Evolutionary conservation across 2,888 invertebrate species (phyloP).

Genomic region (Megaustenia siamemsis): DNA sequence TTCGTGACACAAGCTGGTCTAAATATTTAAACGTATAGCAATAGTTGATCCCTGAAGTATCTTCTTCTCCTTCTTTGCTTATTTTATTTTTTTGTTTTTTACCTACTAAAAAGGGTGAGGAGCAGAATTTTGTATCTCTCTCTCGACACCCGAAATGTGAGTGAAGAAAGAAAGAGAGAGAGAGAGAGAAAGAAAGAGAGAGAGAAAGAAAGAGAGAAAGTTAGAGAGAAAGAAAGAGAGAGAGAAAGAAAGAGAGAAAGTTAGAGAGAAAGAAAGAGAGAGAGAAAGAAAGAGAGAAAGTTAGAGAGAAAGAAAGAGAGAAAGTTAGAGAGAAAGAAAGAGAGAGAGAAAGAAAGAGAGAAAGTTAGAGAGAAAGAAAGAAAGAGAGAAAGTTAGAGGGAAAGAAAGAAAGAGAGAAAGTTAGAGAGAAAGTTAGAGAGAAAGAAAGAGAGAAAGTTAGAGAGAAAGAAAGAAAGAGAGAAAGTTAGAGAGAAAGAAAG

Average conservation of each 20-base stretch:
- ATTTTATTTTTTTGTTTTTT: no score
- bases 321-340: not conserved
- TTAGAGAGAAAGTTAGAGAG: no score
- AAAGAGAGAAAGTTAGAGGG: not conserved
- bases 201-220: no score
- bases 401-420: not conserved
- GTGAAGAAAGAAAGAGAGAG: not conserved
- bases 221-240: constrained; percentile 20
- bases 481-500: not conserved
- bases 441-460: not conserved
- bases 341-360: not conserved
- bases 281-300: not conserved
- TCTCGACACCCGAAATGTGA: not conserved
- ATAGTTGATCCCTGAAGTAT: no score
- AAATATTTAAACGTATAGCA: no score
- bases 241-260: constrained; percentile 31
- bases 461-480: not conserved
- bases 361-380: not conserved
- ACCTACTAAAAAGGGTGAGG: not conserved
- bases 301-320: not conserved
- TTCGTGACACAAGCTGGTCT: no score
- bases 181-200: not conserved
- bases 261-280: not conserved
- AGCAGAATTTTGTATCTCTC: no score
- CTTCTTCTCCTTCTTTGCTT: no score